These are phyloP conservation scores for Phyllostomus hastatus DNA, from an alignment of 2,113 vertebrate genomes.

Conservation along the genomic window DNA sequence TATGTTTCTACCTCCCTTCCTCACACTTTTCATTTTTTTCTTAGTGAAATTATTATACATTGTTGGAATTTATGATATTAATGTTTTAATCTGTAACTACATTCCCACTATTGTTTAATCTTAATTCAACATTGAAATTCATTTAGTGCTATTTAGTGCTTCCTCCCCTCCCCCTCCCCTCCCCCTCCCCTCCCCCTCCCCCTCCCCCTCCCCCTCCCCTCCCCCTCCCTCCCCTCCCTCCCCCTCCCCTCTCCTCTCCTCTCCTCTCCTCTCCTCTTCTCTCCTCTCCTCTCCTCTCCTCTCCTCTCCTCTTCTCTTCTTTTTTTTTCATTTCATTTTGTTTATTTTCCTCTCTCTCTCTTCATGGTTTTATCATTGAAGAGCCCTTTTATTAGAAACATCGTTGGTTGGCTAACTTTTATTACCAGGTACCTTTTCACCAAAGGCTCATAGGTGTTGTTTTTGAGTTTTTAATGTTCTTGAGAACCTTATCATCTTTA, in stretches of 20 bases:
- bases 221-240: fast-evolving
- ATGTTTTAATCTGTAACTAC: not conserved
- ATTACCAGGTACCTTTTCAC: not conserved
- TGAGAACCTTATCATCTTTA: not conserved
- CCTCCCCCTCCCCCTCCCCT: too few species aligned
- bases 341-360: not conserved
- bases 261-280: too few species aligned
- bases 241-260: too few species aligned
- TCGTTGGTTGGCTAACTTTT: not conserved
- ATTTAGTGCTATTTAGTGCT: too few species aligned
- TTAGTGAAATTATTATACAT: not conserved
- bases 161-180: too few species aligned
- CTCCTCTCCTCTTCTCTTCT: too few species aligned
- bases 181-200: too few species aligned
- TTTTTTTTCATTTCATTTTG: too few species aligned
- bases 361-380: not conserved
- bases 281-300: too few species aligned
- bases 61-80: not conserved
- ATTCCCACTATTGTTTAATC: not conserved
- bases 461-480: not conserved
- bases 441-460: not conserved
- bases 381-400: not conserved
- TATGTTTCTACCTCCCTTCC: not conserved
- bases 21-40: not conserved
- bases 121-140: not conserved